phyloP scores from a whole-genome alignment of 2,113 vertebrate genomes.

The Dicrurus megarhynchus region DNA sequence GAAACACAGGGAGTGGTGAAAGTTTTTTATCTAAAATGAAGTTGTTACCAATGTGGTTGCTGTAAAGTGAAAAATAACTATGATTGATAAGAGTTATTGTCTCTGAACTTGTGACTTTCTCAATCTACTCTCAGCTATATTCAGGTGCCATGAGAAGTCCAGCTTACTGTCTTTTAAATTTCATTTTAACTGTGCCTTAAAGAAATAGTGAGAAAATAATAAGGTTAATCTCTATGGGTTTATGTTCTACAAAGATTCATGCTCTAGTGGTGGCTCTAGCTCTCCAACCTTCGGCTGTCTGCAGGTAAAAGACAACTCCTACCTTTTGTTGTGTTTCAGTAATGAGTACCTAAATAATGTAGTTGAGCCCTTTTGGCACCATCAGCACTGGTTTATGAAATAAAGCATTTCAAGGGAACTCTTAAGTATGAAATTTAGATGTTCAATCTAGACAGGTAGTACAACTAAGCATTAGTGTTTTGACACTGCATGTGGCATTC shows the following conservation, averaged over 20 bases:
- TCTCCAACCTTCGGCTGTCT: not conserved
- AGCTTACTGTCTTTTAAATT: not conserved
- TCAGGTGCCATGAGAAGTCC: not conserved
- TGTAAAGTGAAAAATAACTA: not conserved
- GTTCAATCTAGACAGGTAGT: not conserved
- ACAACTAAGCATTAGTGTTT: not conserved
- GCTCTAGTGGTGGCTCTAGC: not conserved
- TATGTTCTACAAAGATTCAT: not conserved
- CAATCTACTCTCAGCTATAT: not conserved
- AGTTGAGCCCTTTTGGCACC: not conserved
- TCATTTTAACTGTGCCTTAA: not conserved
- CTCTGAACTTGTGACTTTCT: not conserved
- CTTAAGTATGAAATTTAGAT: not conserved
- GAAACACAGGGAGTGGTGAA: not conserved
- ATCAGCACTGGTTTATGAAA: not conserved
- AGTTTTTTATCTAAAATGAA: slow-evolving; percentile 25
- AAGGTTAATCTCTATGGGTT: not conserved
- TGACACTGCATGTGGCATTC: not conserved
- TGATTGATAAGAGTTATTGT: not conserved
- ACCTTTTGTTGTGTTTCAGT: not conserved
- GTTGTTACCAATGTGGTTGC: slow-evolving; percentile 17
- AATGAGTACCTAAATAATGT: not conserved
- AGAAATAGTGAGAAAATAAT: not conserved
- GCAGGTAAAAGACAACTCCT: not conserved
- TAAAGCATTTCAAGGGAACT: not conserved